A percentile compares a stretch with the other conserved stretches of the same genome.
Conservation (phyloP, 2,113 vertebrate genomes). For the Syngnathoides biaculeatus region DNA sequence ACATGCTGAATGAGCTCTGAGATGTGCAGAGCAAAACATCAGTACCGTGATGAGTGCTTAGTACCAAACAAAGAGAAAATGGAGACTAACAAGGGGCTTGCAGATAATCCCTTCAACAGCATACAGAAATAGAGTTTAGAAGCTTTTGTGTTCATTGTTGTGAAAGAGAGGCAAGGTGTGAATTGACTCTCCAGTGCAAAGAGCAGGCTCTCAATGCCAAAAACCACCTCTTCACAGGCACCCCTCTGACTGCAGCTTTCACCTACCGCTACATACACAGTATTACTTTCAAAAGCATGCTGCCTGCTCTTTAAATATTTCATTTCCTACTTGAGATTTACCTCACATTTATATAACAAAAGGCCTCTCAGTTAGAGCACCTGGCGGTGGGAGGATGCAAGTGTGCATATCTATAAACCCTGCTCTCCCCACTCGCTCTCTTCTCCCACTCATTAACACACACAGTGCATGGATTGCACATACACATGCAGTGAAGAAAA, state of each 20-base stretch:
- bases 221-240: conserved; percentile 47
- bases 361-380: conserved; percentile 9
- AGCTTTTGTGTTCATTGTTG: background rate
- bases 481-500: no score
- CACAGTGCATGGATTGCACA: background rate
- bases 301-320: conserved; percentile 48
- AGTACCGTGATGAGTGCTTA: conserved; percentile 42
- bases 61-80: conserved; percentile 38
- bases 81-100: conserved; percentile 19
- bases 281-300: conserved; percentile 39
- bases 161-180: background rate
- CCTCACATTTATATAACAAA: conserved; percentile 60
- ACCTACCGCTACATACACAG: conserved; percentile 41
- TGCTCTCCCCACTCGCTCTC: background rate
- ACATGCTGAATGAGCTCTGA: conserved; percentile 22
- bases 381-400: conserved; percentile 28
- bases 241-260: conserved; percentile 39
- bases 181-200: conserved; percentile 41
- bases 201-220: conserved; percentile 45
- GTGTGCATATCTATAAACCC: conserved; percentile 30
- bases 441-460: conserved; percentile 22
- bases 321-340: conserved; percentile 55
- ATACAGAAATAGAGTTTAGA: background rate
- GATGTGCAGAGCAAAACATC: conserved; percentile 26
- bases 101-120: conserved; percentile 12